Evolutionary conservation across 2,797 vertebrate species (phyloP), one percentile per base, ranked within the genome.

Genomic region (Pelodytes ibericus): DNA sequence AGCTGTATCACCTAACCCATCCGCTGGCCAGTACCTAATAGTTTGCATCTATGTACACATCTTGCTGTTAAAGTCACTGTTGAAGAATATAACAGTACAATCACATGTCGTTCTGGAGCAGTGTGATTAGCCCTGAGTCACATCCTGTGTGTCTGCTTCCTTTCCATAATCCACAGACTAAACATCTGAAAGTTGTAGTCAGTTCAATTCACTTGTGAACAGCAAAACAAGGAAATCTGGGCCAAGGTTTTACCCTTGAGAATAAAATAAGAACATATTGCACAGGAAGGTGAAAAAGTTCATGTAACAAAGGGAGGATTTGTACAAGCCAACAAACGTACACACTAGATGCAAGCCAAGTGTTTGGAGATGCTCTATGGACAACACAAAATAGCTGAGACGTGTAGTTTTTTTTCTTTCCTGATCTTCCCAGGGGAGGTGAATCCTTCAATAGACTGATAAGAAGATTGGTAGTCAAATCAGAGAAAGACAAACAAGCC

Each of bases 81-180:
- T 67, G 62, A 64, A 64, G 39, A 24, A 36, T 33, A 49, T 51
- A 72, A 61, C 60, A 60, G 31, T 63, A 56, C 63, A 79, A 74
- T 64, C 73, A 72, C 70, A 62, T 72, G 64, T 73, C 58, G 47
- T 69, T 63, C 31, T 79, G 57, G 71, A 69, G 58, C 63, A 39
- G 70, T 18, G 56, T 78, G 76, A 72, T 78, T 78, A 78, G 36
- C 15, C 69, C 31, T 44, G 76, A 72, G 69, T 79, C 71, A 79
- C 64, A 79, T 79, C 77, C 77, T 79, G 77, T 30, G 62, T 69
- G 77, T 79, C 77, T 79, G 77, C 71, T 79, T 79, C 77, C 77
- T 61, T 53, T 47, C 29, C 13, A 29, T 79, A 74, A 79, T 79
- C 77, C 71, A 63, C 77, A 79, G 77, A 79, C 77, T 79, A 79